phyloP scores from a whole-genome alignment of 2,797 vertebrate species.

The Ibycter americanus region DNA sequence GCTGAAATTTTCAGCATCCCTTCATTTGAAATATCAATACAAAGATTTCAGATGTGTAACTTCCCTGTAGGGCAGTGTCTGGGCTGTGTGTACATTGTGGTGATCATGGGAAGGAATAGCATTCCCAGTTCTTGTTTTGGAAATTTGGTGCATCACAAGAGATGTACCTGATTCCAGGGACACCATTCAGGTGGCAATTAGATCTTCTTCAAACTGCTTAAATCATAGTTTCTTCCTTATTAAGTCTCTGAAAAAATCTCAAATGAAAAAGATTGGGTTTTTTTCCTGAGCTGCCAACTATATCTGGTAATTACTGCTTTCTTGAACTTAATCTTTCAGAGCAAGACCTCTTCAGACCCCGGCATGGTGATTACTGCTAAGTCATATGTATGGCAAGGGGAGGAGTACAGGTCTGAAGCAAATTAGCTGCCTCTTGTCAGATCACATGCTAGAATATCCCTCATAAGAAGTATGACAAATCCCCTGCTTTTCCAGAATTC shows the following conservation, averaged over 20 bases:
- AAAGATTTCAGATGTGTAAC: background rate
- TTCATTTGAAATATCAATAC: background rate
- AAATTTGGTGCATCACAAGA: background rate
- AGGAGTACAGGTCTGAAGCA: background rate
- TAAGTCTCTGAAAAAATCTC: background rate
- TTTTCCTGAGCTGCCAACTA: background rate
- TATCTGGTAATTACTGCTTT: background rate
- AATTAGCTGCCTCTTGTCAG: background rate
- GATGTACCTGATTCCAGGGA: accelerated
- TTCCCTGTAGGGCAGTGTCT: background rate
- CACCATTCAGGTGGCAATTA: background rate
- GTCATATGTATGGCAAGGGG: background rate
- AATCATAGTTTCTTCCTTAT: background rate
- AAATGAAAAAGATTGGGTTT: accelerated
- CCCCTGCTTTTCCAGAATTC: background rate
- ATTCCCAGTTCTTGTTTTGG: background rate
- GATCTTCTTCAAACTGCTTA: background rate
- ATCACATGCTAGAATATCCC: background rate
- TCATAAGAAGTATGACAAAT: background rate
- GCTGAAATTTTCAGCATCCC: background rate
- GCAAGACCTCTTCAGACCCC: background rate
- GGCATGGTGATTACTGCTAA: background rate
- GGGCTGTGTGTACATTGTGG: background rate
- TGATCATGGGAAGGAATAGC: background rate
- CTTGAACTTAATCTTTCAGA: background rate